These are phyloP conservation scores for Neolamprologus tretocephalus DNA, from an alignment of 2,113 vertebrate species.

Conservation along the genomic window DNA sequence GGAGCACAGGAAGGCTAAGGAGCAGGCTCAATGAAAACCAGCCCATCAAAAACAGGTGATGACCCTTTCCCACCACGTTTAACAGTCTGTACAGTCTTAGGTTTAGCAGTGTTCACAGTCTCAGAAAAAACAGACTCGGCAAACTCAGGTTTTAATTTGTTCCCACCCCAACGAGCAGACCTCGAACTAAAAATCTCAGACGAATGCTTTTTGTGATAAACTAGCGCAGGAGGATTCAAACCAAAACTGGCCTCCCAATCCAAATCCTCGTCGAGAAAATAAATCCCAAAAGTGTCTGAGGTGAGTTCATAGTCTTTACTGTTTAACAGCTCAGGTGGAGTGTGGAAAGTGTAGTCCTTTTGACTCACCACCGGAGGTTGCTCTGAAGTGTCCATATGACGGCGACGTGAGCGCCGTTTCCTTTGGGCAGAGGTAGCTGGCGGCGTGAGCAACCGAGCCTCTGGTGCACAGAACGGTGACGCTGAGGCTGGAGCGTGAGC, in stretches of 20 bases:
- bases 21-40: accelerated
- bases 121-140: background rate
- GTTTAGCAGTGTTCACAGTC: too few species aligned
- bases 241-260: background rate
- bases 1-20: background rate
- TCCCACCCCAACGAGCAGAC: background rate
- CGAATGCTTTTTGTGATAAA: accelerated
- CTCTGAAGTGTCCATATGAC: accelerated
- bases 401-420: background rate
- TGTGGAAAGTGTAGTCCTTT: background rate
- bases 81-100: background rate
- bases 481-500: background rate
- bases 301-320: background rate
- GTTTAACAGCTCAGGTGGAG: background rate
- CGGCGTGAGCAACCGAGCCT: accelerated
- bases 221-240: accelerated
- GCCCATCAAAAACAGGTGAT: accelerated
- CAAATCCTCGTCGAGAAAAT: background rate
- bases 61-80: background rate
- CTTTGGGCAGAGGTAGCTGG: background rate
- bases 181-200: background rate
- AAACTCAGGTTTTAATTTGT: accelerated
- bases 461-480: accelerated
- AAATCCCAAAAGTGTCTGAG: background rate
- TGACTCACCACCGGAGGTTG: background rate